Evolutionary conservation across 2,113 vertebrate genomes (phyloP).

Genomic region (Microtus pennsylvanicus): DNA sequence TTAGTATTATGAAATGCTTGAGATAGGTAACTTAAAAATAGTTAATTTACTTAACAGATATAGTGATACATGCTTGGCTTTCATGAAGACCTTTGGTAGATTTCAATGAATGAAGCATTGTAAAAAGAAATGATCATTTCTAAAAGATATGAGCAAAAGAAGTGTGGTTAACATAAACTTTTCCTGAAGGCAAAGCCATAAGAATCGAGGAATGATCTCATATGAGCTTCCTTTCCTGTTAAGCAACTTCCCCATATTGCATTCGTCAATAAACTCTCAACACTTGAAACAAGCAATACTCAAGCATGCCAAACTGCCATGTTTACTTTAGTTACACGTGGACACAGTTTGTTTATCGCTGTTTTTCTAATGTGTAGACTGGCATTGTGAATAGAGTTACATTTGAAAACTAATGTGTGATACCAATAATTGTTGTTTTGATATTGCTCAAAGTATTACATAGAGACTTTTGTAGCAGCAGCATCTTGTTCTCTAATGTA

Average conservation of each 20-base stretch:
- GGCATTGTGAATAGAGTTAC: neutral
- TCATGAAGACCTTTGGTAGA: fast-evolving
- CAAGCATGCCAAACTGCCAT: neutral
- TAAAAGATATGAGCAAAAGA: neutral
- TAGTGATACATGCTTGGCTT: neutral
- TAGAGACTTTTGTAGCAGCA: conserved; percentile 11
- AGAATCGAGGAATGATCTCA: too few relatives aligned
- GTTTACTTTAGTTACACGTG: neutral
- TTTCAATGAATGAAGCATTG: too few relatives aligned
- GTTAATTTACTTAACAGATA: neutral
- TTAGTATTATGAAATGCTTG: neutral
- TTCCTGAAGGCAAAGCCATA: neutral
- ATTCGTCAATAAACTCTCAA: fast-evolving
- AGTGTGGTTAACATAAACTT: neutral
- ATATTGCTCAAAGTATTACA: neutral
- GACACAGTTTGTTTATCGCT: neutral
- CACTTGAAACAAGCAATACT: neutral
- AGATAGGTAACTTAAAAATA: neutral
- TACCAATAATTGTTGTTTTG: neutral
- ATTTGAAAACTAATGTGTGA: neutral
- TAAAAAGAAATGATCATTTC: too few relatives aligned
- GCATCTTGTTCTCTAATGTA: neutral
- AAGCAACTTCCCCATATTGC: neutral
- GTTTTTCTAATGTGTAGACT: neutral
- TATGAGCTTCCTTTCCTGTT: too few relatives aligned